phyloP scores from a whole-genome alignment of 2,113 vertebrate genomes.

The Spilogale gracilis region DNA sequence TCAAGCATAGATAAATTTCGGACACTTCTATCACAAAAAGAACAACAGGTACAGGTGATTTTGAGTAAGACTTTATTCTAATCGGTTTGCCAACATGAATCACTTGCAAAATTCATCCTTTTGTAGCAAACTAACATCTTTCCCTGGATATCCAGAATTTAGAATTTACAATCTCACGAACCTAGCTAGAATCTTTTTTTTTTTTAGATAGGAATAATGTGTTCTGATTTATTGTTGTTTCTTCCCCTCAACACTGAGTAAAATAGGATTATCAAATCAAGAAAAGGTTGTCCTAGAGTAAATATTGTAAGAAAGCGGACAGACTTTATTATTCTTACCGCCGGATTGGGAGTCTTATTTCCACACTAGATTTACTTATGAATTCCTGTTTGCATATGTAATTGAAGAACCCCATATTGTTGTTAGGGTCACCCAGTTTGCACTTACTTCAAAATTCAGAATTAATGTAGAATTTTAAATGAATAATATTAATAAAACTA shows the following conservation, averaged over 20 bases:
- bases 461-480: conserved; percentile 38
- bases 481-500: not conserved
- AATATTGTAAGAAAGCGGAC: not conserved
- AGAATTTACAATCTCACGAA: not conserved
- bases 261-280: not conserved
- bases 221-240: not conserved
- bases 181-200: not conserved
- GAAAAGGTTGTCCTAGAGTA: not conserved
- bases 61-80: not conserved
- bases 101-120: not conserved
- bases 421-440: not conserved
- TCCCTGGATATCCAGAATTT: not conserved
- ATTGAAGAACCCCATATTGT: not conserved
- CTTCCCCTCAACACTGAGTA: not conserved
- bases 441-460: not conserved
- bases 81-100: not conserved
- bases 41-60: not conserved
- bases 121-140: not conserved
- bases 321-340: not conserved
- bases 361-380: not conserved
- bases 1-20: not conserved
- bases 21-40: not conserved
- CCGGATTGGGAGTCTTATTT: not conserved
- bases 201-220: not conserved
- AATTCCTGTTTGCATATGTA: conserved; percentile 5